Evolutionary conservation across 1,140 invertebrate genomes (phyloP), one percentile per base, ranked within the genome.

Genomic region (Brachionus koreanus): DNA sequence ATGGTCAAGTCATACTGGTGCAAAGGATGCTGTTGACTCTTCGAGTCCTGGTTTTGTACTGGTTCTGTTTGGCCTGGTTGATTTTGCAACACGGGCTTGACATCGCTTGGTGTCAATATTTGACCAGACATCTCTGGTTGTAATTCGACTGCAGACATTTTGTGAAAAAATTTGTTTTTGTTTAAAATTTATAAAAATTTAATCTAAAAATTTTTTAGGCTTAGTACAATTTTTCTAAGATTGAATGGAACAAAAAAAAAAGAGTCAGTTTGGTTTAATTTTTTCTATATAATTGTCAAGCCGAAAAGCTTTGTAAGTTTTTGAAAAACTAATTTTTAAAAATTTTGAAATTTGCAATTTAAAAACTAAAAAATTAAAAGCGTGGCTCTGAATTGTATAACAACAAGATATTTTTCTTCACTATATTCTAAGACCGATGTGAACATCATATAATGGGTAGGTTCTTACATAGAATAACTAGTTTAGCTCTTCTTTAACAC

Each of bases 1-100:
- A 79, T 61, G n/a, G 49, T 79, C 35, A 79, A 79, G 39, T 79
- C 76, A n/a, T 61, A 79, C 37, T 79, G 76, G 39, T 79, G 76
- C 33, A 65, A 65, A n/a, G 76, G 61, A 65, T 65, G 69, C 43
- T 74, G 69, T 46, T 74, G 69, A n/a, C 39, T 46, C 25, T 46
- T 74, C 1, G 69, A 7, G 16, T 74, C 69, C 43, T 74, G 69
- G 33, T 43, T 74, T 74, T 46, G 42, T 74, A 10, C 5, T 46
- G 46, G 69, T 69, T 69, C 65, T n/a, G 3, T 9, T 39, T 69
- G 33, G 35, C 65, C 65, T 69, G 19, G 39, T 29, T 74, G 69
- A 12, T 25, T 43, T 43, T 74, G 39, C 16, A 43, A 23, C 12
- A 35, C 10, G 1, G 39, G 39, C 43, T 74, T 74, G 25, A 46